A percentile compares a stretch with the other conserved stretches of the same genome.
Conservation (phyloP, 2,797 vertebrate genomes). For the Chelon auratus region DNA sequence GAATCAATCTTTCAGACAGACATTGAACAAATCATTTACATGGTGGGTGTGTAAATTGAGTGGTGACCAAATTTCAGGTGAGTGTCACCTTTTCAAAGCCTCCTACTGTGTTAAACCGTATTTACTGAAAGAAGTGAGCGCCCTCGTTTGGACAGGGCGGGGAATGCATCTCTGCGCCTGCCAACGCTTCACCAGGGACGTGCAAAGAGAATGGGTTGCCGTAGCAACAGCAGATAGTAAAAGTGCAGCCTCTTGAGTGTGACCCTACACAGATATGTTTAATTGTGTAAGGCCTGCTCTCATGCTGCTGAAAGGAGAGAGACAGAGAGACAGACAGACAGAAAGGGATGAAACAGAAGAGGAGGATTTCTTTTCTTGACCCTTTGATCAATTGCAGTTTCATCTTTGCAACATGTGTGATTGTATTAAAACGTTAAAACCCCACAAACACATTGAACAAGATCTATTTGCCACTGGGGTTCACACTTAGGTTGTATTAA, state of each 20-base stretch:
- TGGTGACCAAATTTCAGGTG: not conserved
- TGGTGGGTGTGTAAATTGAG: not conserved
- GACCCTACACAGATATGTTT: conserved; percentile 67
- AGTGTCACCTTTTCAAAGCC: not conserved
- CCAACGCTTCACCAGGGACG: conserved; percentile 46
- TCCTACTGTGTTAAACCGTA: not conserved
- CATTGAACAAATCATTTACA: not conserved
- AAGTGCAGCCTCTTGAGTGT: conserved; percentile 66
- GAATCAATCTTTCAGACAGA: not conserved
- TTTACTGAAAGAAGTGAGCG: conserved; percentile 41
- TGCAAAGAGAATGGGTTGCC: conserved; percentile 73
- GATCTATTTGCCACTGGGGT: not conserved
- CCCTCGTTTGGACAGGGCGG: conserved; percentile 63
- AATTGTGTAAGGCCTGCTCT: conserved; percentile 61
- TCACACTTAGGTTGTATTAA: not conserved
- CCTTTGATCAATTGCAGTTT: not conserved
- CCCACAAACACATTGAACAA: not conserved
- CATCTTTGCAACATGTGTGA: not conserved
- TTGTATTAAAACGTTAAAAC: not conserved
- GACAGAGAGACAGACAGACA: not conserved
- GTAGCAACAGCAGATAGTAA: conserved; percentile 78
- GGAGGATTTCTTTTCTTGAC: not conserved
- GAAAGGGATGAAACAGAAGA: conserved; percentile 5
- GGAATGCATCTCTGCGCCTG: conserved; percentile 21
- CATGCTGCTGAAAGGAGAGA: conserved; percentile 26